Evolutionary conservation across 2,888 invertebrate genomes (phyloP).

Genomic region (Plusia festucae): DNA sequence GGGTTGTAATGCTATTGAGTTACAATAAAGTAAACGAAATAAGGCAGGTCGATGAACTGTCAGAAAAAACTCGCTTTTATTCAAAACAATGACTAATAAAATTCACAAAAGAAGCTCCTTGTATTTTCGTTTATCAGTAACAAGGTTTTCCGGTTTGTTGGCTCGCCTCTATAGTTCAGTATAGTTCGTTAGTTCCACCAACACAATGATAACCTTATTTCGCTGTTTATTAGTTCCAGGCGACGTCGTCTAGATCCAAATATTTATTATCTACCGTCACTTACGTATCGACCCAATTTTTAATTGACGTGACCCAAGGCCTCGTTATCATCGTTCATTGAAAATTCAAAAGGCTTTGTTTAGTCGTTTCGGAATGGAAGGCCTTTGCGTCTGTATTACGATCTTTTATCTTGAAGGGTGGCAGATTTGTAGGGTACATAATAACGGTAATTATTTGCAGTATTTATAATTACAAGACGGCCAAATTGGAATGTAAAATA

Average conservation of each 20-base stretch:
- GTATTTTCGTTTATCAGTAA: conserved; percentile 37
- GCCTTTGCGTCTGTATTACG: conserved; percentile 8
- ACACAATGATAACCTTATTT: conserved; percentile 53
- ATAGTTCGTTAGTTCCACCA: conserved; percentile 57
- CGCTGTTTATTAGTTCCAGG: conserved; percentile 52
- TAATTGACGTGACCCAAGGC: conserved; percentile 22
- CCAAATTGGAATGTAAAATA: no score
- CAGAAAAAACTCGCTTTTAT: background rate
- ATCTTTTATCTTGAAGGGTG: conserved; percentile 13
- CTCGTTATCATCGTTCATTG: conserved; percentile 31
- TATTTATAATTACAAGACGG: background rate
- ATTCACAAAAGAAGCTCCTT: conserved; percentile 6
- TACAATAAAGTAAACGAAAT: background rate
- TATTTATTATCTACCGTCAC: conserved; percentile 44
- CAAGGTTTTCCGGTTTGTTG: conserved; percentile 53
- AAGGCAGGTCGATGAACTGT: background rate
- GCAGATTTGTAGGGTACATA: background rate
- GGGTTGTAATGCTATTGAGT: no score
- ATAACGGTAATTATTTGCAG: background rate
- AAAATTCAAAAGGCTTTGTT: conserved; percentile 24
- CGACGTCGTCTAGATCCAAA: conserved; percentile 46
- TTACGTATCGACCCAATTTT: conserved; percentile 33
- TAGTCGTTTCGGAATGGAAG: conserved; percentile 13
- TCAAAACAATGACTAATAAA: conserved; percentile 7
- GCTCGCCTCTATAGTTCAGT: conserved; percentile 27